Conservation (phyloP, 2,797 vertebrate species). For the Graptemys geographica region DNA sequence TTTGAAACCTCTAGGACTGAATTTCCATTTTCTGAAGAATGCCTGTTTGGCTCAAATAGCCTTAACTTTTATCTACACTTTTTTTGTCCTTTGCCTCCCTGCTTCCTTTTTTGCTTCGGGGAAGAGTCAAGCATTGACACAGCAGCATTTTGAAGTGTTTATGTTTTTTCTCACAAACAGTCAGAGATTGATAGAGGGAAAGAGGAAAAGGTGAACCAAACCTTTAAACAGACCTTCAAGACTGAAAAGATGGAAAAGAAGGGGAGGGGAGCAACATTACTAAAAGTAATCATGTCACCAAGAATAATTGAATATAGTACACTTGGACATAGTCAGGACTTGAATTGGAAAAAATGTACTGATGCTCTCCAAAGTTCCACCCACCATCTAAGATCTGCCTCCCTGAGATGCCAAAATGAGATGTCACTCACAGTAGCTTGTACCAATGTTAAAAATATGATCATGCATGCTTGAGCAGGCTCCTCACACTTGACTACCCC, state of each 20-base stretch:
- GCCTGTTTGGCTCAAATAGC: background rate
- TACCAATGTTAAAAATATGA: background rate
- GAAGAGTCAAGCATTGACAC: too few relatives aligned
- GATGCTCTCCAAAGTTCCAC: too few relatives aligned
- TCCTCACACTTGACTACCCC: constrained; percentile 13
- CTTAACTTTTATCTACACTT: background rate
- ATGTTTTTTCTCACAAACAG: too few relatives aligned
- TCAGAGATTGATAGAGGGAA: too few relatives aligned
- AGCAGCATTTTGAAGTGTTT: too few relatives aligned
- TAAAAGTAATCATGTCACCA: too few relatives aligned
- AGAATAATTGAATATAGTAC: background rate
- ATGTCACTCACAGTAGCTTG: background rate
- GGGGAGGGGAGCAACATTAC: too few relatives aligned
- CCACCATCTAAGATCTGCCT: background rate
- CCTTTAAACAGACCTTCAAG: too few relatives aligned
- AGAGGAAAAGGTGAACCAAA: too few relatives aligned
- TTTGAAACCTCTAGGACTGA: background rate
- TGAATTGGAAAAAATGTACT: background rate
- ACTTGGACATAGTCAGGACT: background rate
- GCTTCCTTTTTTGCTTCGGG: too few relatives aligned
- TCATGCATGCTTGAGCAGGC: accelerated
- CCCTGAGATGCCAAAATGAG: background rate
- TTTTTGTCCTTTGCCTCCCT: too few relatives aligned
- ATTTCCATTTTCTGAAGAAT: background rate
- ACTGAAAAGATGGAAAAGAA: too few relatives aligned